phyloP scores from a whole-genome alignment of 2,113 vertebrate species.

The Gorsachius goisagi region DNA sequence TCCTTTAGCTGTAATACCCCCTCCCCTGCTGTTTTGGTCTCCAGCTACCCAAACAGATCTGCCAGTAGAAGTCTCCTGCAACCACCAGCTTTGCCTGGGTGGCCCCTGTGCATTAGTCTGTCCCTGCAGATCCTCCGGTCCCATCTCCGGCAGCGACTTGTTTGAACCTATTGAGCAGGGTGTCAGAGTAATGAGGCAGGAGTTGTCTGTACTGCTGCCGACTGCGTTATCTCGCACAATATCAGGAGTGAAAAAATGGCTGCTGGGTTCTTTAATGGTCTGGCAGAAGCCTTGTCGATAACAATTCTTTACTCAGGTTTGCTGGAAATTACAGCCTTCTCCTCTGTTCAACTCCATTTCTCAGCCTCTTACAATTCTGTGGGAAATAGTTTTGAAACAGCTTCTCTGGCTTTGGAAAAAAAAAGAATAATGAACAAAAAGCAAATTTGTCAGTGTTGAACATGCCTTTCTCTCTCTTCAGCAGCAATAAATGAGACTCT shows the following conservation, averaged over 20 bases:
- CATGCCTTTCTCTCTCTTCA: not conserved
- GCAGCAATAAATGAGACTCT: not conserved
- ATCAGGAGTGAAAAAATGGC: slow-evolving; percentile 13
- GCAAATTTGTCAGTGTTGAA: not conserved
- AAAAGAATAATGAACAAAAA: not conserved
- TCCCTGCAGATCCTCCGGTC: not conserved
- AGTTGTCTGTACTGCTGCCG: not conserved
- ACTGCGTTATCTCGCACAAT: not conserved
- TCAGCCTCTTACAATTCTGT: not conserved
- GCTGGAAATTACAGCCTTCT: slow-evolving; percentile 20
- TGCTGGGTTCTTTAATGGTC: slow-evolving; percentile 31
- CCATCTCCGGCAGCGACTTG: not conserved
- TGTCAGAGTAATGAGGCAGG: slow-evolving; percentile 17
- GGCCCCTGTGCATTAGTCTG: not conserved
- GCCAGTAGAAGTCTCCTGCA: not conserved
- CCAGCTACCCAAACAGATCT: not conserved
- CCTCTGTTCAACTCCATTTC: not conserved
- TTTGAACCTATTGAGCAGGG: not conserved
- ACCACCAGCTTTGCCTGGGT: not conserved
- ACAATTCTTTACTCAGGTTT: not conserved
- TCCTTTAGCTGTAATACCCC: not conserved
- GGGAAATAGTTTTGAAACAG: slow-evolving; percentile 12
- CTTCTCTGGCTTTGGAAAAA: not conserved
- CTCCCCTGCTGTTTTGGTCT: not conserved
- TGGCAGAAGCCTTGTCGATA: slow-evolving; percentile 13